Conservation (phyloP, 2,797 vertebrate genomes). For the Squalus acanthias region DNA sequence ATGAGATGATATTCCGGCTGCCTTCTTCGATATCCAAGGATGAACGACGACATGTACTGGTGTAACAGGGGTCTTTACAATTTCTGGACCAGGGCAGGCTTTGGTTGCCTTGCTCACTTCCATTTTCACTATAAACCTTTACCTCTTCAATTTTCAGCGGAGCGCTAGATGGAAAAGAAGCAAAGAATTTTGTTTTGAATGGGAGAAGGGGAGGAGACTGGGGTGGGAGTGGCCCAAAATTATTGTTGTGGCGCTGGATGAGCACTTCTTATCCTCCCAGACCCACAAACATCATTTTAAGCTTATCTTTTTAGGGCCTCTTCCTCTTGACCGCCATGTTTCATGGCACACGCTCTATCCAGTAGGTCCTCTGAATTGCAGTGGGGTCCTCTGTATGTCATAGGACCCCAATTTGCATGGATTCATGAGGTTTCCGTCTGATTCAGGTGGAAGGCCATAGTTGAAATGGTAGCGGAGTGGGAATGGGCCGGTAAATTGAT, state of each 20-base stretch:
- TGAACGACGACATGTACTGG: neutral
- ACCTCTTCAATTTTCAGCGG: too few relatives aligned
- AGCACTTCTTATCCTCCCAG: neutral
- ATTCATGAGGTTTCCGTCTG: neutral
- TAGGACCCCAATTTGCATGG: neutral
- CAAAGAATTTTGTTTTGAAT: too few relatives aligned
- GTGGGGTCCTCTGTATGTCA: too few relatives aligned
- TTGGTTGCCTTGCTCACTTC: neutral
- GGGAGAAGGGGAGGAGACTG: too few relatives aligned
- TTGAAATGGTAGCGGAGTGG: neutral
- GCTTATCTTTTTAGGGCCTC: neutral
- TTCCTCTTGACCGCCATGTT: neutral
- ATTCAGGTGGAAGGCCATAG: neutral
- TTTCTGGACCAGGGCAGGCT: neutral
- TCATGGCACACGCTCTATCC: neutral
- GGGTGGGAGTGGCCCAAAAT: neutral
- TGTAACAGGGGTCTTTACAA: neutral
- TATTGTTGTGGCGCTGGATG: neutral
- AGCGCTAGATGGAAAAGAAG: too few relatives aligned
- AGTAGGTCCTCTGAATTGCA: neutral
- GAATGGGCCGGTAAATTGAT: neutral
- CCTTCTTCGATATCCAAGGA: neutral
- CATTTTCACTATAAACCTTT: too few relatives aligned
- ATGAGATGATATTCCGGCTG: neutral
- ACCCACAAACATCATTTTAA: neutral